Percentiles rank a stretch among this genome's conserved stretches.
phyloP scores from a whole-genome alignment of 2,113 vertebrate species.

The Ptychochromis oligacanthus region DNA sequence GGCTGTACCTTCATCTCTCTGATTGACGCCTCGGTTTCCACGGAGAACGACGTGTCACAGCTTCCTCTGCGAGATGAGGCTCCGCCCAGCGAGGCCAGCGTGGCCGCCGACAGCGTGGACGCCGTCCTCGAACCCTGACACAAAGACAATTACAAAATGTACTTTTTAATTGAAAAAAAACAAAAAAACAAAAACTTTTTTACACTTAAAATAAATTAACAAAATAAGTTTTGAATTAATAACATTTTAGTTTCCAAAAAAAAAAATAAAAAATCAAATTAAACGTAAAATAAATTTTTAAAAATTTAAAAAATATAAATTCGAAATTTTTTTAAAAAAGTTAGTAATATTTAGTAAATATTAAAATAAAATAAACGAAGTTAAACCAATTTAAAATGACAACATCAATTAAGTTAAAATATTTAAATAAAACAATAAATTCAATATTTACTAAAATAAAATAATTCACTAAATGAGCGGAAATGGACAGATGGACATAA shows the following conservation, averaged over 20 bases:
- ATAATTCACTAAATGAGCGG: too few species aligned
- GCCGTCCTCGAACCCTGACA: slow-evolving; percentile 85
- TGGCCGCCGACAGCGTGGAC: slow-evolving; percentile 89
- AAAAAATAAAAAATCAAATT: background rate
- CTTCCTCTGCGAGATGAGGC: slow-evolving; percentile 90
- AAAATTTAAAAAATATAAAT: background rate
- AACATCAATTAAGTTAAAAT: too few species aligned
- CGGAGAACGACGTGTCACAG: slow-evolving; percentile 89
- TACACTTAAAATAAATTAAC: background rate
- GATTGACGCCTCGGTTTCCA: slow-evolving; percentile 92
- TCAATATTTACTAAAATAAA: too few species aligned
- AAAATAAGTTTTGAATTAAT: background rate
- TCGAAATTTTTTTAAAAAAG: too few species aligned
- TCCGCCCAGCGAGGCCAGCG: slow-evolving; percentile 89
- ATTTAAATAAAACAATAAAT: too few species aligned
- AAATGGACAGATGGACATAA: too few species aligned
- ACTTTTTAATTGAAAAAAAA: background rate
- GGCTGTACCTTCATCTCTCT: slow-evolving; percentile 90
- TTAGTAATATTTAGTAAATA: background rate
- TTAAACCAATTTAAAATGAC: too few species aligned
- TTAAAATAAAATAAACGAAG: too few species aligned
- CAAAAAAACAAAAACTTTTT: background rate
- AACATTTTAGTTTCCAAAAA: background rate
- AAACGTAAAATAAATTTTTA: background rate
- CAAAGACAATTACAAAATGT: background rate